Evolutionary conservation across 2,888 invertebrate species (phyloP), one percentile per base, ranked within the genome.

Genomic region (Tipula confusa): DNA sequence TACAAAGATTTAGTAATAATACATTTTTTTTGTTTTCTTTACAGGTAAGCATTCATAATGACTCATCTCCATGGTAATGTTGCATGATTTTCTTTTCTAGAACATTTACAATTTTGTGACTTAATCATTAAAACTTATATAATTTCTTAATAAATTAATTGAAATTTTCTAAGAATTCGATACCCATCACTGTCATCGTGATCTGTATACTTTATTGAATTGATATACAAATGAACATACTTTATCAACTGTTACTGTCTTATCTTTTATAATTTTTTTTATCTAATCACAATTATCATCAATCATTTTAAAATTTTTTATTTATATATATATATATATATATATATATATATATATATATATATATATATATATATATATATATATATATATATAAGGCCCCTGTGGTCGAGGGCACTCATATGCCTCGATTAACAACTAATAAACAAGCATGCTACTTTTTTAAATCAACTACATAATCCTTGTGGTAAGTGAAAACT

Each of bases 231-330:
- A 64, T 64, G 13, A 38, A 64, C n/a, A n/a, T n/a, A n/a, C n/a
- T n/a, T 64, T 64, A 64, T 64, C 64, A 64, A 64, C 24, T 24
- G 9, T 64, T 24, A 11, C 18, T 64, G 64, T 64, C 64, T 64
- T 64, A 64, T 64, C 64, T 64, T 24, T 64, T 9, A 18, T n/a
- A n/a, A 3, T 24, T 64, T 64, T 43, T 38, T 38, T 64, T 64
- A 64, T 64, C 64, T 64, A 24, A 64, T 64, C 64, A 64, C 64
- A 24, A 64, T 64, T 64, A 64, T 24, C 64, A 64, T 64, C 64
- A 64, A 64, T 64, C 64, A 64, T 64, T 64, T 64, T 24, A 9
- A 24, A 64, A 64, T 24, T n/a, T 43, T n/a, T 43, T n/a, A n/a
- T 43, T 43, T 43, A n/a, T 43, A n/a, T n/a, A n/a, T n/a, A n/a